Evolutionary conservation across 2,113 vertebrate species (phyloP).

Genomic region (Centropus bengalensis): DNA sequence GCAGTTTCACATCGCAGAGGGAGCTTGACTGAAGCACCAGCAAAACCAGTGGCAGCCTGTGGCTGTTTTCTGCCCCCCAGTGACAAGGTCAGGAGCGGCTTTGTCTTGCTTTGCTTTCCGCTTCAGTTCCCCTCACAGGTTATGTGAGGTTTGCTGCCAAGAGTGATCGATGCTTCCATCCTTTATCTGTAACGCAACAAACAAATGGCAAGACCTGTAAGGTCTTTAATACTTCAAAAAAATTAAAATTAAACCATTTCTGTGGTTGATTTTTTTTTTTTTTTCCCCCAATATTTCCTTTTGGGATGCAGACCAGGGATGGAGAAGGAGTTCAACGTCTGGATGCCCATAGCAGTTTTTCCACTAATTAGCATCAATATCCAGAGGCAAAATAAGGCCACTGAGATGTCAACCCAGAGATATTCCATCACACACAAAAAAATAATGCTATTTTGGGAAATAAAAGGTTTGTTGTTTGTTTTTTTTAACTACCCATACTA

Average conservation of each 20-base stretch:
- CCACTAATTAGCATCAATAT: background rate
- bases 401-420: background rate
- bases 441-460: background rate
- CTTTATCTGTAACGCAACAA: slow-evolving; percentile 44
- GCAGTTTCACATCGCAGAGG: background rate
- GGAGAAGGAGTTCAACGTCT: background rate
- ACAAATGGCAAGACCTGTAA: background rate
- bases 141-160: background rate
- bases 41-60: background rate
- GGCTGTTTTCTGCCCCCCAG: slow-evolving; percentile 35
- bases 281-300: background rate
- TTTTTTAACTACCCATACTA: background rate
- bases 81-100: slow-evolving; percentile 22
- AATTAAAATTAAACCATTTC: background rate
- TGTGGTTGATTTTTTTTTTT: too few relatives aligned
- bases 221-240: background rate
- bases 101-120: slow-evolving; percentile 22
- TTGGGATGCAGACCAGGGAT: background rate
- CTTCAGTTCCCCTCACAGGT: background rate
- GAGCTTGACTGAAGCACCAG: slow-evolving; percentile 23
- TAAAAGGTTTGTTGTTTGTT: background rate
- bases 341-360: background rate
- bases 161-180: background rate
- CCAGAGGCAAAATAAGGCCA: slow-evolving; percentile 21
- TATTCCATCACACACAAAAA: background rate